phyloP scores from a whole-genome alignment of 2,113 vertebrate genomes.

The Otis tarda region DNA sequence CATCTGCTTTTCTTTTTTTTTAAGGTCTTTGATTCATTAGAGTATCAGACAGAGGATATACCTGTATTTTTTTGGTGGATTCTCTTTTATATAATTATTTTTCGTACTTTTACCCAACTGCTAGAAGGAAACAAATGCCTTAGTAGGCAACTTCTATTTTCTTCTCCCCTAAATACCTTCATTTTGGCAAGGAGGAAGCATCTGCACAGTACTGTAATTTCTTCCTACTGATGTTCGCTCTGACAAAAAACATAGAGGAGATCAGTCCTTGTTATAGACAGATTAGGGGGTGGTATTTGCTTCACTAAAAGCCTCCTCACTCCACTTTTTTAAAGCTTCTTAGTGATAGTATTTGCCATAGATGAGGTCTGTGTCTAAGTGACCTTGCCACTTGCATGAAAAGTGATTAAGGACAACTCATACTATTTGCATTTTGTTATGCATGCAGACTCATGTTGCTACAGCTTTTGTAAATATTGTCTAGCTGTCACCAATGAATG shows the following conservation, averaged over 20 bases:
- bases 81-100: neutral
- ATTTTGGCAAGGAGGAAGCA: constrained; percentile 44
- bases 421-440: neutral
- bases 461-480: neutral
- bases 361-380: neutral
- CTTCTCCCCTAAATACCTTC: neutral
- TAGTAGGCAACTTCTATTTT: constrained; percentile 55
- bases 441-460: neutral
- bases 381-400: neutral
- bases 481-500: neutral
- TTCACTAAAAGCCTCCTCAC: neutral
- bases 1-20: neutral
- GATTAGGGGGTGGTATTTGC: constrained; percentile 12
- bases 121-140: constrained; percentile 39
- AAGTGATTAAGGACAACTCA: neutral
- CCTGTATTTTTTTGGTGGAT: neutral
- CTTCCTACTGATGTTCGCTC: constrained; percentile 28
- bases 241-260: neutral
- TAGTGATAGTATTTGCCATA: neutral
- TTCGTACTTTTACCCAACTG: neutral
- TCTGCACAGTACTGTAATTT: constrained; percentile 41
- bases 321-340: neutral
- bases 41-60: neutral
- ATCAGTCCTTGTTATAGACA: neutral
- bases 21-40: neutral